Evolutionary conservation across 2,888 invertebrate species (phyloP).

Genomic region (Mayetiola destructor): DNA sequence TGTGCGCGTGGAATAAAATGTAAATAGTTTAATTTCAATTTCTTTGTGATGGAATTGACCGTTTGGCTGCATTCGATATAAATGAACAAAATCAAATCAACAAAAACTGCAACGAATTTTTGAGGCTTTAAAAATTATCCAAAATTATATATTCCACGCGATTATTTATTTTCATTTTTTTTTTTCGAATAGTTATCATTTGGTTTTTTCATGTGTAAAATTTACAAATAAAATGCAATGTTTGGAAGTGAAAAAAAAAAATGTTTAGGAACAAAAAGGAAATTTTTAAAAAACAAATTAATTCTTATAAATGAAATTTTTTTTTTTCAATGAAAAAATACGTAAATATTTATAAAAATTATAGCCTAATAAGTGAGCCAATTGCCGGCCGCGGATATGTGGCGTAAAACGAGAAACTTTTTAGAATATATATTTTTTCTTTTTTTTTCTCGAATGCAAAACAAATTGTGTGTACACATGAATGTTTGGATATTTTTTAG

Average conservation of each 20-base stretch:
- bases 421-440: background rate
- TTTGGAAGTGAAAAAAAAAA: background rate
- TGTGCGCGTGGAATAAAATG: too few relatives aligned
- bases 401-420: conserved; percentile 6
- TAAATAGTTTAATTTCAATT: background rate
- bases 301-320: background rate
- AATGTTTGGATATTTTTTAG: too few relatives aligned
- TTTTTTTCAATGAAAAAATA: background rate
- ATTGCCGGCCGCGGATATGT: too few relatives aligned
- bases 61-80: background rate
- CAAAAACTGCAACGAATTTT: conserved; percentile 2
- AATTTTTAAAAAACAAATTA: background rate
- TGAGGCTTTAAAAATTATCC: background rate
- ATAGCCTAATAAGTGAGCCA: too few relatives aligned
- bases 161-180: background rate
- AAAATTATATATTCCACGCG: background rate
- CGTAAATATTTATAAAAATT: conserved; percentile 12
- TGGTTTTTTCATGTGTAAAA: too few relatives aligned
- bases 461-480: too few relatives aligned
- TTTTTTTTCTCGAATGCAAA: conserved; percentile 2
- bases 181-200: background rate
- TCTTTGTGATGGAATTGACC: too few relatives aligned
- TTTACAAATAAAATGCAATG: background rate
- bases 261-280: background rate
- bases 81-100: conserved; percentile 3